Evolutionary conservation across 2,888 invertebrate genomes (phyloP).

Genomic region (Syrphus vitripennis): DNA sequence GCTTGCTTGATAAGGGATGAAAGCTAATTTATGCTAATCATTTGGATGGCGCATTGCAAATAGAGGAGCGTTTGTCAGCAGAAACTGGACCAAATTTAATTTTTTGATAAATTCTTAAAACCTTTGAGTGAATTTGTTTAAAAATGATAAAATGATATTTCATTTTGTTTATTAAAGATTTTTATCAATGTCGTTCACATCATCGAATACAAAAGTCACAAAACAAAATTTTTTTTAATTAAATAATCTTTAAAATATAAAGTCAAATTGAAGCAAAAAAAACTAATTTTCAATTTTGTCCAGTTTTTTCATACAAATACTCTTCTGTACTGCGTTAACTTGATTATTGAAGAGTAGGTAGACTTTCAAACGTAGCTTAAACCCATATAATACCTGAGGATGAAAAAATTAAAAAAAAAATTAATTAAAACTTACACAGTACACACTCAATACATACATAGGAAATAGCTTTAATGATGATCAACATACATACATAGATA

Average conservation of each 20-base stretch:
- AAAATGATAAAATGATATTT: too few species aligned
- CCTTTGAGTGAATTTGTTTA: background rate
- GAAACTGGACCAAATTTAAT: background rate
- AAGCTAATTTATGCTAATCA: slow-evolving; percentile 67
- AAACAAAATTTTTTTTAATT: too few species aligned
- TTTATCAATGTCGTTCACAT: too few species aligned
- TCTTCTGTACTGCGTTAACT: slow-evolving; percentile 23
- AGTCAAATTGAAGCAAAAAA: too few species aligned
- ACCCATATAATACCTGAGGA: slow-evolving; percentile 16
- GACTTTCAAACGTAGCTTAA: background rate
- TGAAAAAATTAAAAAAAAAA: slow-evolving; percentile 30
- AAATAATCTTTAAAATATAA: too few species aligned
- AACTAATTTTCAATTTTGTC: too few species aligned
- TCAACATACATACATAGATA: background rate
- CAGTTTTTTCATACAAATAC: slow-evolving; percentile 49
- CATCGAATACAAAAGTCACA: too few species aligned
- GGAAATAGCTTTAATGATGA: background rate
- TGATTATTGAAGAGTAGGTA: background rate
- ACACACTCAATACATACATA: background rate
- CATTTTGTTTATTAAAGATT: too few species aligned
- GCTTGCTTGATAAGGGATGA: slow-evolving; percentile 67
- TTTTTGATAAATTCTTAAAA: background rate
- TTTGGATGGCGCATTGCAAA: slow-evolving; percentile 5
- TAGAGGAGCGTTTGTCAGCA: background rate
- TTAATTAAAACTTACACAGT: slow-evolving; percentile 58